phyloP scores from a whole-genome alignment of 2,888 invertebrate genomes.

The Punctoribates punctum region DNA sequence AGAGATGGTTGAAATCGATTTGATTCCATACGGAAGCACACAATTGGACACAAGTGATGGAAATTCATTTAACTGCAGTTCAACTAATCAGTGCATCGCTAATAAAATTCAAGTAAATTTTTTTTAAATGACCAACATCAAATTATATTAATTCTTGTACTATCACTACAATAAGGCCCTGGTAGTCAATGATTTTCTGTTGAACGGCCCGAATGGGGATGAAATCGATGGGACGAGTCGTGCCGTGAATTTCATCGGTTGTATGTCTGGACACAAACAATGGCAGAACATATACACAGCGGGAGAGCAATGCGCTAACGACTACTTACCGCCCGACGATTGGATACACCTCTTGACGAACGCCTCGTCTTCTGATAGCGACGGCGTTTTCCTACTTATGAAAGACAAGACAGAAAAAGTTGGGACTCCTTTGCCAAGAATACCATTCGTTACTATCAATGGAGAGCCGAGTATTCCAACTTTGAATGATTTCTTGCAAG shows the following conservation, averaged over 20 bases:
- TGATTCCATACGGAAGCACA: slow-evolving; percentile 40
- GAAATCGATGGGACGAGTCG: slow-evolving; percentile 31
- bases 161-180: no score
- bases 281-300: slow-evolving; percentile 19
- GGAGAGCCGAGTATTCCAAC: slow-evolving; percentile 4
- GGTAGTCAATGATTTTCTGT: slow-evolving; percentile 26
- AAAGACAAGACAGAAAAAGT: background rate
- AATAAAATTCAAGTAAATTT: slow-evolving; percentile 30
- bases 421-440: background rate
- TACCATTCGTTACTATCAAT: slow-evolving; percentile 33
- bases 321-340: background rate
- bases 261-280: background rate
- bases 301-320: slow-evolving; percentile 32
- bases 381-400: background rate
- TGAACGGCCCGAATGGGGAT: slow-evolving; percentile 30
- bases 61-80: background rate
- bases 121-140: no score
- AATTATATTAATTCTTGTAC: no score
- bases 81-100: background rate
- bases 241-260: slow-evolving; percentile 35
- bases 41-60: background rate
- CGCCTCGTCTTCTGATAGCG: background rate
- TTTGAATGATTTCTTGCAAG: slow-evolving; percentile 9
- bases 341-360: slow-evolving; percentile 1
- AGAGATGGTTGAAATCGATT: slow-evolving; percentile 38